A percentile compares a stretch with the other conserved stretches of the same genome.
Conservation (phyloP, 2,113 vertebrate genomes). For the Petrocephalus microphthalmus region DNA sequence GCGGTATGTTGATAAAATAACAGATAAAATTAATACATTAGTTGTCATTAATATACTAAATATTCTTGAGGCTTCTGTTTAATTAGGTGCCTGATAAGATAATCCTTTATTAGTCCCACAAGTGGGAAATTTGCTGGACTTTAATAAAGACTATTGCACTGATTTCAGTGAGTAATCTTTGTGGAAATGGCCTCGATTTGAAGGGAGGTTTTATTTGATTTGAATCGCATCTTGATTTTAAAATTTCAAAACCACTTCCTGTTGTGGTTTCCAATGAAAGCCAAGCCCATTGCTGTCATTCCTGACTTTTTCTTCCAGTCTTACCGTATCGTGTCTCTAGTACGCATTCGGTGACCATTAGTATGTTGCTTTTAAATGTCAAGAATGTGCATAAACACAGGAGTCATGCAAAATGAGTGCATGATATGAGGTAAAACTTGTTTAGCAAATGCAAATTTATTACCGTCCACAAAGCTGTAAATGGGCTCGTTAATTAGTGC, state of each 20-base stretch:
- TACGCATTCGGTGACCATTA: not conserved
- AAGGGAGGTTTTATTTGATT: not conserved
- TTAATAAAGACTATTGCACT: not conserved
- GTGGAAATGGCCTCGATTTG: not conserved
- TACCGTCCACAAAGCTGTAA: not conserved
- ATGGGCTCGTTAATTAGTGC: not conserved
- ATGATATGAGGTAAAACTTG: slow-evolving; percentile 1
- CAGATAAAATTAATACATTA: too few species aligned
- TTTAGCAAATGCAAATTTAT: not conserved
- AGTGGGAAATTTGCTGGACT: too few species aligned
- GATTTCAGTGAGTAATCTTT: not conserved
- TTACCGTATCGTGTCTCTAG: not conserved
- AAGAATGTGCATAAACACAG: not conserved
- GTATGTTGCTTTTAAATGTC: not conserved
- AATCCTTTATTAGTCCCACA: too few species aligned
- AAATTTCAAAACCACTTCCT: not conserved
- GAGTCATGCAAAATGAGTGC: not conserved
- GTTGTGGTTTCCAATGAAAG: not conserved
- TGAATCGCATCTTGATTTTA: not conserved
- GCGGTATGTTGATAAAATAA: too few species aligned
- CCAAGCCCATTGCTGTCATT: not conserved
- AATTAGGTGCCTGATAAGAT: not conserved
- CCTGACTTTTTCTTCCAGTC: not conserved
- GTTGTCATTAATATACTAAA: too few species aligned
- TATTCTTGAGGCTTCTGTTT: not conserved